Percentiles rank a stretch among this genome's conserved stretches.
These are phyloP conservation scores for Phalacrocorax aristotelis DNA, from an alignment of 2,113 vertebrate species.

Conservation along the genomic window DNA sequence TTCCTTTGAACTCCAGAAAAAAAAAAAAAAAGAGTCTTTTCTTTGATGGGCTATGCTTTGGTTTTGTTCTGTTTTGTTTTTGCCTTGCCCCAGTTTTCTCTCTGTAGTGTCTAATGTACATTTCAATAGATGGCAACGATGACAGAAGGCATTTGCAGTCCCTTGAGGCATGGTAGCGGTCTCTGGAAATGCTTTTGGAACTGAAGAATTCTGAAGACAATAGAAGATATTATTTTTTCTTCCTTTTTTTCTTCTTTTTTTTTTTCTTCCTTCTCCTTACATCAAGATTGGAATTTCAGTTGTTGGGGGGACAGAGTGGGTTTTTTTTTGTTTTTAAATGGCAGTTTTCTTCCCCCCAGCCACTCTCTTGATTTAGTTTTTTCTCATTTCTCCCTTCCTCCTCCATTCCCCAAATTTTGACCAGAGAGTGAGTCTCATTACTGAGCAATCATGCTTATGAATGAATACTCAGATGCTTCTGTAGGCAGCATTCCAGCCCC, in stretches of 20 bases:
- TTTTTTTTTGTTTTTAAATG: neutral
- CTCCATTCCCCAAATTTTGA: neutral
- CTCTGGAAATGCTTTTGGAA: slow-evolving; percentile 18
- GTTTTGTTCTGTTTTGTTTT: slow-evolving; percentile 51
- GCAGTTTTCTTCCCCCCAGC: fast-evolving
- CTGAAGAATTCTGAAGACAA: slow-evolving; percentile 8
- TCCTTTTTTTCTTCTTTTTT: neutral
- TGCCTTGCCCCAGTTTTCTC: slow-evolving; percentile 52
- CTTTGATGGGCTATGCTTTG: slow-evolving; percentile 27
- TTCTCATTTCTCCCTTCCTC: neutral
- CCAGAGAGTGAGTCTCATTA: neutral
- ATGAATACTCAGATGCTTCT: neutral
- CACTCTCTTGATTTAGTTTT: neutral
- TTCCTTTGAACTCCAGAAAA: slow-evolving; percentile 20
- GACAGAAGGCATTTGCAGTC: slow-evolving; percentile 46
- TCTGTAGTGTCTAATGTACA: slow-evolving; percentile 47
- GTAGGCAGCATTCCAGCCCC: neutral
- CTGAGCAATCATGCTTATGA: neutral
- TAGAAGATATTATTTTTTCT: neutral
- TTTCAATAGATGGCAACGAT: slow-evolving; percentile 45
- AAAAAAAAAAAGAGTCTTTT: neutral
- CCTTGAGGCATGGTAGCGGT: slow-evolving; percentile 10
- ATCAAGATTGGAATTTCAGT: neutral
- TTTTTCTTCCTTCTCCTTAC: neutral
- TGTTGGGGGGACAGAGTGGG: fast-evolving